Evolutionary conservation across 2,113 vertebrate genomes (phyloP).

Genomic region (Bos javanicus): DNA sequence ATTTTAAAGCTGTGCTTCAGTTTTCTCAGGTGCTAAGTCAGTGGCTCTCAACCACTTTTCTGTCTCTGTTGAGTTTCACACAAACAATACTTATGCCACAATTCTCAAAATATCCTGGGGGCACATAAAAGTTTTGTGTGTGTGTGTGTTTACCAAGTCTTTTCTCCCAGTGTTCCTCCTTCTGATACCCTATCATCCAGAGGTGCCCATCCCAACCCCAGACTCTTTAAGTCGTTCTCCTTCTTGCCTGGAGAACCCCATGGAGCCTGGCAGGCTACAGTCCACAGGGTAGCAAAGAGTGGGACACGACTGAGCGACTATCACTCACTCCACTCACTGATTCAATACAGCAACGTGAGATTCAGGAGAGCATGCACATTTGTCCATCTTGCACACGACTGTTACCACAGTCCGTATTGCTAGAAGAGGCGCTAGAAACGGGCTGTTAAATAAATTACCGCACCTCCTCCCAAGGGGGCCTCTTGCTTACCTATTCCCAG

Average conservation of each 20-base stretch:
- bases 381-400: not conserved
- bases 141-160: not conserved
- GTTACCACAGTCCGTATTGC: no score
- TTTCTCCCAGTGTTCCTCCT: not conserved
- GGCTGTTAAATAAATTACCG: not conserved
- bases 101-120: not conserved
- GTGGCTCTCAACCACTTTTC: not conserved
- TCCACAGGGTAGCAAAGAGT: not conserved
- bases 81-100: not conserved
- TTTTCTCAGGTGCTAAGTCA: not conserved
- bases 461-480: not conserved
- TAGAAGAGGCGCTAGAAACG: not conserved
- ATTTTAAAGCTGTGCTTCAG: not conserved
- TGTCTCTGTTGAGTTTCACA: not conserved
- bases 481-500: not conserved
- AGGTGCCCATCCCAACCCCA: not conserved
- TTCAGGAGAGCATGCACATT: not conserved
- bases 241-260: not conserved
- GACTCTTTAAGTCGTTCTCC: not conserved
- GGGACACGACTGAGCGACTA: rapidly evolving
- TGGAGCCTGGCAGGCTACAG: not conserved
- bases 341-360: not conserved
- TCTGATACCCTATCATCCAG: not conserved
- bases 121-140: not conserved
- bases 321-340: not conserved